Base-by-base conservation (phyloP, 2,888 invertebrate species). In the Dryadula phaetusa region DNA sequence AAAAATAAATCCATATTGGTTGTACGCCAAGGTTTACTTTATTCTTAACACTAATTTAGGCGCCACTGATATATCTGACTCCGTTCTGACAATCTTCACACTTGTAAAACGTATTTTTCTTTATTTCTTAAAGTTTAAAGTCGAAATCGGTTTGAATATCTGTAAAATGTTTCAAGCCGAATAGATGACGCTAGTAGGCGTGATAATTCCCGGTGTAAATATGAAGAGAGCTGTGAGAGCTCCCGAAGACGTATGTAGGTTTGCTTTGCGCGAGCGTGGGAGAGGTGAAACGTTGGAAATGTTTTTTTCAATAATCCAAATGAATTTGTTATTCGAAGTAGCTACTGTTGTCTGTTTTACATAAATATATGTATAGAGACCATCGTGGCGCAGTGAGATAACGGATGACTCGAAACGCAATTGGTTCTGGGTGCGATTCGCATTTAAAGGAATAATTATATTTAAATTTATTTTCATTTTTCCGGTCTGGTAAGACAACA, bases 141-240 rank as follows among this genome's bases (percentile, higher is more conserved):
- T 82, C 74, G 78, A 84, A 78, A 81, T 87, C 75, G 79, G 77
- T 78, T 75, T 77, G 71, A 70, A 77, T 75, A 75, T 79, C 79
- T 79, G 78, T 76, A 82, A 78, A 77, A 77, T 81, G 80, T 80
- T 76, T 76, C 71, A 76, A 78, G 80, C 80, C 80, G 86, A 84
- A 88, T 87, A 77, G 83, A 82, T 79, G 82, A 81, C 86, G 89
- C 85, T 82, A 76, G 88, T 91, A 88, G 92, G 90, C 84, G 91
- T 89, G 91, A 89, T 92, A 92, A 92, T 92, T 88, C 88, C 82
- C 83, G 83, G 81, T 77, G 87, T 84, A 92, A 82, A 91, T 88
- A 90, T 80, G 83, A 83, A 87, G 85, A 82, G 85, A 87, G 85
- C 87, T 90, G 91, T 92, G 90, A 87, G 90, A 88, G 85, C 88